Percentiles rank a stretch among this genome's conserved stretches.
Conservation (phyloP, 2,113 vertebrate genomes). For the Xenopus tropicalis region UCB_Xtro_10.0 CM004451.2:14556501-14557000, state of each 20-base stretch:
- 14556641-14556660: too few species aligned
- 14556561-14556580: constrained; percentile 84
- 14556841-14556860: constrained; percentile 83
- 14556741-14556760: background rate
- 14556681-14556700: too few species aligned
- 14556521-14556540: constrained; percentile 73
- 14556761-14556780: constrained; percentile 80
- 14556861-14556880: constrained; percentile 80
- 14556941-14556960: too few species aligned
- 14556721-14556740: too few species aligned
- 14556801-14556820: constrained; percentile 69
- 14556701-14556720: too few species aligned
- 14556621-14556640: too few species aligned
- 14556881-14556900: constrained; percentile 82
- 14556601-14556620: background rate
- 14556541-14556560: constrained; percentile 74
- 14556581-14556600: constrained; percentile 65
- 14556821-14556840: constrained; percentile 68
- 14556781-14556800: constrained; percentile 69
- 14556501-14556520: constrained; percentile 77
- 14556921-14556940: background rate
- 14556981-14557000: too few species aligned
- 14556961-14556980: too few species aligned
- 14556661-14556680: too few species aligned
- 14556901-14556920: background rate